Conservation (phyloP, 64 coral and sea anemone genomes). For the Stichodactyla helianthus region DNA sequence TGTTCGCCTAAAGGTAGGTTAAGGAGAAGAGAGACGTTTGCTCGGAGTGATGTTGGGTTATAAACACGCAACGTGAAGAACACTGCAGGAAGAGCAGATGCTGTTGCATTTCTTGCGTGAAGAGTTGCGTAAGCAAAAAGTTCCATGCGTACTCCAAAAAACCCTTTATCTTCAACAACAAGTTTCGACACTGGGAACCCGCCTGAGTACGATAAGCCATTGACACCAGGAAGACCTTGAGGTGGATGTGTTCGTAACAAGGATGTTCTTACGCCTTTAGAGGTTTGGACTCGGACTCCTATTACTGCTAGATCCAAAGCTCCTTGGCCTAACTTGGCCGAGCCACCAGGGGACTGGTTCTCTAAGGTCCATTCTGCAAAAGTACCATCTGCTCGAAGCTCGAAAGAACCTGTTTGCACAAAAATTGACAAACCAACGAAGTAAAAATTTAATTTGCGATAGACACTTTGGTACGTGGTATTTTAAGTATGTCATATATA, state of each 20-base stretch:
- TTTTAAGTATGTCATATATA: no score
- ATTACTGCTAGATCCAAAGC: conserved; percentile 69
- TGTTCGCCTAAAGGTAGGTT: conserved; percentile 81
- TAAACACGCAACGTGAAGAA: conserved; percentile 55
- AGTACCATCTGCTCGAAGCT: conserved; percentile 78
- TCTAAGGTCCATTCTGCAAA: conserved; percentile 86
- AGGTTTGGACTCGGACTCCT: conserved; percentile 56
- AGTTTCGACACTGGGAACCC: conserved; percentile 76
- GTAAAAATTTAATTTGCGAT: no score
- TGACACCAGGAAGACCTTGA: conserved; percentile 56
- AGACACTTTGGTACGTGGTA: no score
- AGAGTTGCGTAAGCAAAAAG: conserved; percentile 62
- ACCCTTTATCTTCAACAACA: conserved; percentile 44
- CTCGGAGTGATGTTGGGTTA: conserved; percentile 53
- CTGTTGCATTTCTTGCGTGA: conserved; percentile 48
- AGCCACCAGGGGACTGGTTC: conserved; percentile 92
- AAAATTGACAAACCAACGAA: no score
- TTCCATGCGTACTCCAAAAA: conserved; percentile 73
- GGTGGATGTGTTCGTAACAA: conserved; percentile 78
- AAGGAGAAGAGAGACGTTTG: conserved; percentile 68
- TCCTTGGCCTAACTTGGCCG: conserved; percentile 66
- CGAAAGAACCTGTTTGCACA: conserved; percentile 60
- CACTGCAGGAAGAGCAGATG: conserved; percentile 65
- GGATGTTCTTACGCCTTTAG: conserved; percentile 46
- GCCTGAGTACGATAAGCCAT: conserved; percentile 72